These are phyloP conservation scores for Conger conger DNA, from an alignment of 2,113 vertebrate genomes.

Conservation along the genomic window DNA sequence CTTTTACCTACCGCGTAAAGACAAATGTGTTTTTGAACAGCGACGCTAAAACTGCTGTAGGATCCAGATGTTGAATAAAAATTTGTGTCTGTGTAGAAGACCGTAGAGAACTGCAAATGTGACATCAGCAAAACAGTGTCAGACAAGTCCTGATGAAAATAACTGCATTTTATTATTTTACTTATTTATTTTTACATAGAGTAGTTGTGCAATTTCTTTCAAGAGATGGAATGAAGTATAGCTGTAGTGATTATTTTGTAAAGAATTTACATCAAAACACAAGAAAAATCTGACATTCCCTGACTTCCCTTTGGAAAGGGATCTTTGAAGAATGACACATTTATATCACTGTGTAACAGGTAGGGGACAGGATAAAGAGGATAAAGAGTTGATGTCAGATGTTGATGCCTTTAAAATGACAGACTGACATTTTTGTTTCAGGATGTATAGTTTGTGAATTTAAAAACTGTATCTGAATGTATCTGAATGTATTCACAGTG, in stretches of 20 bases:
- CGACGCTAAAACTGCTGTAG: not conserved
- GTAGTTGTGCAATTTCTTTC: not conserved
- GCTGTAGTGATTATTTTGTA: slow-evolving; percentile 11
- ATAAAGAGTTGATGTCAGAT: slow-evolving; percentile 39
- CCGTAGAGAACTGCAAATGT: not conserved
- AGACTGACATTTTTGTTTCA: slow-evolving; percentile 40
- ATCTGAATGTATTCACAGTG: slow-evolving; percentile 11
- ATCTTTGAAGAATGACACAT: slow-evolving; percentile 39
- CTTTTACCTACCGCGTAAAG: not conserved
- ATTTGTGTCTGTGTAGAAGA: not conserved
- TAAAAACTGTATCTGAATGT: slow-evolving; percentile 24
- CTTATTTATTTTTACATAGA: not conserved
- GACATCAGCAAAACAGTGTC: not conserved
- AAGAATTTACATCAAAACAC: slow-evolving; percentile 25
- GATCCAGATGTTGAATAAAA: slow-evolving; percentile 1
- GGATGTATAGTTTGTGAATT: slow-evolving; percentile 36
- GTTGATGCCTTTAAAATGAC: slow-evolving; percentile 31
- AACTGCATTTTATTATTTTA: not conserved
- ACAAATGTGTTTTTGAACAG: not conserved
- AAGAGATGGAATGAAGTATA: not conserved
- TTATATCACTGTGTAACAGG: slow-evolving; percentile 42
- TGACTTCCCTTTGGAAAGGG: slow-evolving; percentile 32
- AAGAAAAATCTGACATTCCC: slow-evolving; percentile 24
- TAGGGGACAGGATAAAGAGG: slow-evolving; percentile 39
- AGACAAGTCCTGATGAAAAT: not conserved